phyloP scores from a whole-genome alignment of 2,888 invertebrate species.

The Dorcus parallelipipedus region DNA sequence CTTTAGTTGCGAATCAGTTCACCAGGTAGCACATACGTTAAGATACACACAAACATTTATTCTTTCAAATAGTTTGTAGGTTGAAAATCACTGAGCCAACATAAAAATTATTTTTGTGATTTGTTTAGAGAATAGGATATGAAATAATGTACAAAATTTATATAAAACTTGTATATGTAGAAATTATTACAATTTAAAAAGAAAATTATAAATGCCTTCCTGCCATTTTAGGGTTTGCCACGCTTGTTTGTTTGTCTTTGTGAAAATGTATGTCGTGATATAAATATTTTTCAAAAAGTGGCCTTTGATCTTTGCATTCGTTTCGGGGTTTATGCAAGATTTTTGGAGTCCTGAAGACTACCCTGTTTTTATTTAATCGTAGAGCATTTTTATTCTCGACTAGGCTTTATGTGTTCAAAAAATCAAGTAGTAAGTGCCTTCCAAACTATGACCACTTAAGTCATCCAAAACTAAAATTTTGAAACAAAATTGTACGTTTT shows the following conservation, averaged over 20 bases:
- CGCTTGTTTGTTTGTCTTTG: slow-evolving; percentile 31
- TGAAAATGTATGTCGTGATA: slow-evolving; percentile 43
- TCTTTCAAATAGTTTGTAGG: slow-evolving; percentile 13
- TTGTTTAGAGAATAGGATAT: slow-evolving; percentile 51
- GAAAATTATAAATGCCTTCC: slow-evolving; percentile 60
- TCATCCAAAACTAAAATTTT: slow-evolving; percentile 43
- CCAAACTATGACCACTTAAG: slow-evolving; percentile 65
- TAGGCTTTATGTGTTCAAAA: slow-evolving; percentile 73
- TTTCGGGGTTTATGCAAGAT: slow-evolving; percentile 32
- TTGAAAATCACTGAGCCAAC: slow-evolving; percentile 42
- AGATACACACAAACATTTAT: slow-evolving; percentile 27
- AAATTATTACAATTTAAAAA: slow-evolving; percentile 50
- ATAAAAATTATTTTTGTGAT: slow-evolving; percentile 52
- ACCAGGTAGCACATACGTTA: slow-evolving; percentile 40
- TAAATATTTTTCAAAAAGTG: slow-evolving; percentile 49
- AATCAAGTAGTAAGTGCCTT: slow-evolving; percentile 79
- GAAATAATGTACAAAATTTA: slow-evolving; percentile 55
- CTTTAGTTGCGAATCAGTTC: slow-evolving; percentile 32
- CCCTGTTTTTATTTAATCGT: slow-evolving; percentile 11
- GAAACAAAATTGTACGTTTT: slow-evolving; percentile 45
- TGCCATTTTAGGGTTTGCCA: slow-evolving; percentile 62
- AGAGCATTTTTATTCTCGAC: slow-evolving; percentile 46
- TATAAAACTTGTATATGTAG: slow-evolving; percentile 51
- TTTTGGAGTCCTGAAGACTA: slow-evolving; percentile 32
- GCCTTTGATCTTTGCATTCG: slow-evolving; percentile 44